Evolutionary conservation across 1,140 invertebrate genomes (phyloP), one percentile per base, ranked within the genome.

Genomic region (Cyrtorhinus lividipennis): DNA sequence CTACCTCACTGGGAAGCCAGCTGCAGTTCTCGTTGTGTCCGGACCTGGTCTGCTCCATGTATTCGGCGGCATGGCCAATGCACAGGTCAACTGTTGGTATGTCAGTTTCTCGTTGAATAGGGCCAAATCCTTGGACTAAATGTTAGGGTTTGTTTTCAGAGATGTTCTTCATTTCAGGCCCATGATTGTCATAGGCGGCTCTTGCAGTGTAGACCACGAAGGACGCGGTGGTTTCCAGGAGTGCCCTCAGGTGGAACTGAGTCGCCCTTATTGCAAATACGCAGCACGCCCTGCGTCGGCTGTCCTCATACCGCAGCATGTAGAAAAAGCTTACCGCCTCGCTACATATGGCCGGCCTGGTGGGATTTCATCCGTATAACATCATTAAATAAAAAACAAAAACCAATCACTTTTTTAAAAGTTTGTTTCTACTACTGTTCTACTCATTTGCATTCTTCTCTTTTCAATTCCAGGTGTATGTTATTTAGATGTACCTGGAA

Each of bases 191-290:
- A 83, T 98, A 66, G 92, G 88, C 57, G 94, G 95, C 13, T 88
- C 93, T 2, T 90, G 88, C 70, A 85, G 92, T 48, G 77, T 86
- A 71, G 89, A 94, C 73, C 92, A 95, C 71, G 93, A 97, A 74
- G 88, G 86, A 5, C 86, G 92, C 68, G 94, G 93, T 53, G 93
- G 91, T 5, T 98, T 98, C 72, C 94, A 98, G 75, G 94, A 98
- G 75, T 96, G 85, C 75, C 83, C 85, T 1, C 92, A 95, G 76
- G 90, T 96, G 24, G 91, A 95, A 70, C 75, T 87, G 0, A 83
- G 84, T 63, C 79, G 89, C 56, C 79, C 84, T 1, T 95, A 89
- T 71, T 89, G 88, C 71, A 98, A 98, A 78, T 95, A 94, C 73
- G 79, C 89, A 18, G 90, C 85, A 0, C 80, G 92, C 61, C 93